phyloP scores from a whole-genome alignment of 2,888 invertebrate genomes.

The Rambutsinella grinnellia region DNA sequence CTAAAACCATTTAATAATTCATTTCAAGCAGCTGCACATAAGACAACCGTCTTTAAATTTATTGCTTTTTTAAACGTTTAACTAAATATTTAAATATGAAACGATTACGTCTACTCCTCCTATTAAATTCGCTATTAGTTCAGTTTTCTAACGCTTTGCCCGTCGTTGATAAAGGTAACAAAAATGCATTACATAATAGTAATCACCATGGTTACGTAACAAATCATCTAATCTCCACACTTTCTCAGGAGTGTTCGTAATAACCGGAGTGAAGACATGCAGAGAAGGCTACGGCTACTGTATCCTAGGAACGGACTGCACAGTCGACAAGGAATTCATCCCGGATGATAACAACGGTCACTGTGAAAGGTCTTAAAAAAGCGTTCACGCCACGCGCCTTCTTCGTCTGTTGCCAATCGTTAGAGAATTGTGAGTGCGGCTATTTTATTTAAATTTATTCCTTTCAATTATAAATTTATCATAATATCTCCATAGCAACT shows the following conservation, averaged over 20 bases:
- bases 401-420: conserved; percentile 69
- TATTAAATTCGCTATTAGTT: too few species aligned
- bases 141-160: too few species aligned
- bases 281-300: conserved; percentile 69
- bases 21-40: too few species aligned
- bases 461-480: neutral
- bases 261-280: conserved; percentile 70
- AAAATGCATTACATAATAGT: too few species aligned
- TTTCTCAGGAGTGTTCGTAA: conserved; percentile 70
- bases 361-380: conserved; percentile 69
- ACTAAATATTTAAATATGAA: too few species aligned
- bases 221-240: too few species aligned
- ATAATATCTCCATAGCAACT: neutral
- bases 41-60: too few species aligned
- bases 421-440: conserved; percentile 40
- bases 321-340: conserved; percentile 69
- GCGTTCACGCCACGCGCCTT: conserved; percentile 69
- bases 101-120: too few species aligned
- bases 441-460: neutral
- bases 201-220: too few species aligned
- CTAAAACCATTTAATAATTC: too few species aligned
- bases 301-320: conserved; percentile 69
- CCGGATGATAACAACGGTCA: conserved; percentile 67
- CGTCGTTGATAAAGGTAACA: too few species aligned
- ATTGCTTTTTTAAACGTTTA: too few species aligned